These are phyloP conservation scores for Pelusios castaneus DNA, from an alignment of 2,113 vertebrate species.

Conservation along the genomic window DNA sequence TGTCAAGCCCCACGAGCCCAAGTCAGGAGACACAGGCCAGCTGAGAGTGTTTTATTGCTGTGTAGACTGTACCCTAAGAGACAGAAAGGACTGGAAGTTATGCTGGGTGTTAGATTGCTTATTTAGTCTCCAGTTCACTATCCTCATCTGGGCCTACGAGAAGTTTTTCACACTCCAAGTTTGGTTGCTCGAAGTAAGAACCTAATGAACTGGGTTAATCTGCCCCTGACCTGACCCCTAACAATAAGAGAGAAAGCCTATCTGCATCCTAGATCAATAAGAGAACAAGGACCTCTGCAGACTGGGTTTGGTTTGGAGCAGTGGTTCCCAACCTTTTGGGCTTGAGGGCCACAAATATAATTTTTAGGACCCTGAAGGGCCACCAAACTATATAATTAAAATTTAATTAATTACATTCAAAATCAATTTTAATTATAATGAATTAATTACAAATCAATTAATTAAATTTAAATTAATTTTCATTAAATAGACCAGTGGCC, in stretches of 20 bases:
- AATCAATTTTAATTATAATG: no score
- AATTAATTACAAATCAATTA: no score
- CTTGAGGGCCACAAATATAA: no score
- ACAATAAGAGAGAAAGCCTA: neutral
- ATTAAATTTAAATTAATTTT: no score
- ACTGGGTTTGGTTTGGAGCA: neutral
- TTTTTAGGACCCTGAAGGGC: no score
- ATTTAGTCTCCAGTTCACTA: neutral
- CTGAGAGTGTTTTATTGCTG: neutral
- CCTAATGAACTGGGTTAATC: neutral
- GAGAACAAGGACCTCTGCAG: neutral
- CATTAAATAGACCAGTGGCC: no score
- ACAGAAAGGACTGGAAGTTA: neutral
- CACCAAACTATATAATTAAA: no score
- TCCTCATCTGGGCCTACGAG: neutral
- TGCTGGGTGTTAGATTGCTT: neutral
- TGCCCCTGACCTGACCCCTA: neutral
- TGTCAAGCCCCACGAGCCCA: neutral
- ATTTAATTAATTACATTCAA: no score
- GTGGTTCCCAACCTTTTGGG: no score
- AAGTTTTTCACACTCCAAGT: neutral
- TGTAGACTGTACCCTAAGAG: neutral
- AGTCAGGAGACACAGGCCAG: neutral
- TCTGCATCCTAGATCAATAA: neutral
- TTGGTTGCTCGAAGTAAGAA: neutral